Conservation (phyloP, 1,140 invertebrate genomes). For the Drosophila punjabiensis region DNA sequence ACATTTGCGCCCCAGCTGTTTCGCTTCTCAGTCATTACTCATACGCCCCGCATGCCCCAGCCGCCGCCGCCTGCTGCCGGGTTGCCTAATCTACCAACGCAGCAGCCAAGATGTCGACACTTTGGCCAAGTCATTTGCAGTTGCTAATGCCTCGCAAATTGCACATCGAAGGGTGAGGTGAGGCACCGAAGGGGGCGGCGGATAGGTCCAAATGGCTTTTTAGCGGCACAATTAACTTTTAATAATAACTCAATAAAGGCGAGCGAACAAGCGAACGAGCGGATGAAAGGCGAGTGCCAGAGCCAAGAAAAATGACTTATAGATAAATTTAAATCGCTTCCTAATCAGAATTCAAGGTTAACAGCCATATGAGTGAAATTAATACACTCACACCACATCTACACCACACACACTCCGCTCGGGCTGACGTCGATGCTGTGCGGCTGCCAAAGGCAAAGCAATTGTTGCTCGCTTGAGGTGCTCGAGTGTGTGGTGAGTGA, state of each 20-base stretch:
- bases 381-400: slow-evolving; percentile 57
- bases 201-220: slow-evolving; percentile 53
- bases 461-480: slow-evolving; percentile 40
- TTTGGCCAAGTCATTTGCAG: slow-evolving; percentile 74
- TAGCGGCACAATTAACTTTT: slow-evolving; percentile 76
- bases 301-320: slow-evolving; percentile 64
- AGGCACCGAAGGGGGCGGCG: no score
- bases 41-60: slow-evolving; percentile 62
- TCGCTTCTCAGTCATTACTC: slow-evolving; percentile 70
- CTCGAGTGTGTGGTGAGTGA: slow-evolving; percentile 56
- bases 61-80: background rate
- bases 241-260: slow-evolving; percentile 72
- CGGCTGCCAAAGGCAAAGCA: slow-evolving; percentile 66
- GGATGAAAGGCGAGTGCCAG: slow-evolving; percentile 23
- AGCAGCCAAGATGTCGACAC: slow-evolving; percentile 68
- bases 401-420: slow-evolving; percentile 17
- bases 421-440: slow-evolving; percentile 62
- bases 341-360: slow-evolving; percentile 82
- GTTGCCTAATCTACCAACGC: slow-evolving; percentile 58
- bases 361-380: slow-evolving; percentile 79
- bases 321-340: slow-evolving; percentile 81
- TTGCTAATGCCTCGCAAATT: slow-evolving; percentile 70
- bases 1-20: slow-evolving; percentile 70
- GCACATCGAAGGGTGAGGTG: slow-evolving; percentile 34
- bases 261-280: slow-evolving; percentile 13